phyloP scores from a whole-genome alignment of 1,140 invertebrate genomes.

The Zaprionus vittiger region DNA sequence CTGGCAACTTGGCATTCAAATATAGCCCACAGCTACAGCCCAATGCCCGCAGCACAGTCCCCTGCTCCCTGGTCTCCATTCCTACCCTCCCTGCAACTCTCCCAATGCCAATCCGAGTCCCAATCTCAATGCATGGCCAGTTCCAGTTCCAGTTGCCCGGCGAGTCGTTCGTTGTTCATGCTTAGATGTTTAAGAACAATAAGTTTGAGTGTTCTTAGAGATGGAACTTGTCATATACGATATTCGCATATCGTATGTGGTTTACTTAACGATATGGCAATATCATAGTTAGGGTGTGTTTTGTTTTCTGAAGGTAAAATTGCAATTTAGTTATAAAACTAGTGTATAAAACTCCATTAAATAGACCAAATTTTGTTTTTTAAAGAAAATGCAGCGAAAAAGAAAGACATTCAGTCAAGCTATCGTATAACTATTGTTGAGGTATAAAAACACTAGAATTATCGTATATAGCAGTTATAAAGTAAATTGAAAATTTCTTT shows the following conservation, averaged over 20 bases:
- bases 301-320: background rate
- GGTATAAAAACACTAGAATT: background rate
- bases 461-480: too few relatives aligned
- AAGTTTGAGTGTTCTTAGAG: constrained; percentile 56
- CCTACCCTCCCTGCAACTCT: background rate
- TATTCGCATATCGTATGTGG: background rate
- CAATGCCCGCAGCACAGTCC: constrained; percentile 1
- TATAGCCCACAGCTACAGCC: constrained; percentile 50
- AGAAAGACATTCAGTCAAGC: background rate
- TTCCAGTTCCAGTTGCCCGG: constrained; percentile 38
- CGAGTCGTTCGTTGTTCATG: constrained; percentile 39
- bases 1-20: constrained; percentile 82
- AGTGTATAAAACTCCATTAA: too few relatives aligned
- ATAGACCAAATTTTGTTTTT: too few relatives aligned
- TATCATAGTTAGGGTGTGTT: background rate
- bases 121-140: constrained; percentile 16
- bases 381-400: too few relatives aligned
- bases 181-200: constrained; percentile 77
- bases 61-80: too few relatives aligned
- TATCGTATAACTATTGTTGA: background rate
- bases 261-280: background rate
- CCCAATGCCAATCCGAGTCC: background rate
- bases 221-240: background rate
- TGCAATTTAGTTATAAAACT: too few relatives aligned
- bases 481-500: background rate